Percentiles rank a stretch among this genome's conserved stretches.
phyloP scores from a whole-genome alignment of 2,797 vertebrate genomes.

The Sebastolobus alascanus region DNA sequence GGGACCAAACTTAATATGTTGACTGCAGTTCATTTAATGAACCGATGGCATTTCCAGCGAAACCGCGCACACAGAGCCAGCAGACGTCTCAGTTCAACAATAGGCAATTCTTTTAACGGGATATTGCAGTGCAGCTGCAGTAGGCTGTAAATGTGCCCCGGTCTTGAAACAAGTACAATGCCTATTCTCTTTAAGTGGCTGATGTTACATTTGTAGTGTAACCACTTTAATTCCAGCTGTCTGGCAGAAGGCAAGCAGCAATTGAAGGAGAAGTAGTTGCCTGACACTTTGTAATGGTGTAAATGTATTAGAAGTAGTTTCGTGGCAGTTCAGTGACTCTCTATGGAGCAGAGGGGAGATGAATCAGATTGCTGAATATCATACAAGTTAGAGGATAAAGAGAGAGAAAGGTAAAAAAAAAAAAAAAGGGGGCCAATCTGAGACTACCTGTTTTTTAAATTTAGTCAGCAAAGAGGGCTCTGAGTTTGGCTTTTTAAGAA shows the following conservation, averaged over 20 bases:
- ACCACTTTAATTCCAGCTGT: conserved; percentile 74
- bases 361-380: conserved; percentile 47
- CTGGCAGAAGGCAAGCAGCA: conserved; percentile 63
- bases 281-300: conserved; percentile 63
- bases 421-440: neutral
- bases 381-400: conserved; percentile 48
- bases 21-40: conserved; percentile 82
- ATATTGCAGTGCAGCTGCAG: conserved; percentile 58
- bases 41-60: conserved; percentile 81
- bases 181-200: conserved; percentile 67
- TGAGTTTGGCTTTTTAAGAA: conserved; percentile 55
- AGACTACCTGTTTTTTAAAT: conserved; percentile 51
- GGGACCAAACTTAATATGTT: conserved; percentile 80
- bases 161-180: conserved; percentile 65
- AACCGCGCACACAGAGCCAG: conserved; percentile 46
- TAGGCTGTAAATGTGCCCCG: conserved; percentile 67
- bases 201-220: conserved; percentile 73
- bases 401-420: conserved; percentile 16
- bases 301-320: conserved; percentile 62
- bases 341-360: conserved; percentile 46
- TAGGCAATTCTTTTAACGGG: conserved; percentile 72
- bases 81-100: conserved; percentile 69
- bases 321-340: conserved; percentile 58
- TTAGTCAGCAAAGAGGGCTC: conserved; percentile 33
- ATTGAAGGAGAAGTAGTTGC: conserved; percentile 62